Base-by-base conservation (phyloP, 2,888 invertebrate species). In the Ceratothoa steindachneri region DNA sequence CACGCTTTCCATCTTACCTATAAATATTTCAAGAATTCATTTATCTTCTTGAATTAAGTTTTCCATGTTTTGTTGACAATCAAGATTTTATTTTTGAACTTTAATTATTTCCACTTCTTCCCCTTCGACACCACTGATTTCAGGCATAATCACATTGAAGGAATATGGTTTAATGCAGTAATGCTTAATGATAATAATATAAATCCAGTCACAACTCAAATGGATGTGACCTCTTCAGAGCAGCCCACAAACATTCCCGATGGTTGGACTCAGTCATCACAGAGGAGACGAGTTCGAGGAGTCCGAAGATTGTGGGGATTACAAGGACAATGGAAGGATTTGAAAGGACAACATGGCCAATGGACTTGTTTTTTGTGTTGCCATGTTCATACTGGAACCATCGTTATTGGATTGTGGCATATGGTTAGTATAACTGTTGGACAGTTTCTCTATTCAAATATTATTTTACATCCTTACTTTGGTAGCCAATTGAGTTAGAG, bases 321-420 rank as follows among this genome's bases (percentile, higher is more conserved):
- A 24, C 60, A 60, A 24, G 60, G 60, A 22, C 60, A 60, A 1
- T 60, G 60, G 60, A 60, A 60, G 27, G 60, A 60, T 27, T n/a
- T 79, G 30, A 71, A 74, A 53, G 70, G 69, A 5, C 67, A 68
- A 27, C 74, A 74, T 67, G 76, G 73, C 31, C 69, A 71, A 12
- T 79, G 76, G 71, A 79, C 79, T 4, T 79, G 79, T 30, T 79
- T 79, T 65, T 71, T 79, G 83, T 92, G 92, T 81, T 87, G 92
- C 74, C 93, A 93, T 85, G 93, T 93, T 68, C 89, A 92, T 76
- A 93, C 92, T 24, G 92, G 91, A 41, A 92, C 93, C 31, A 90
- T 92, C 72, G 86, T 91, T 79, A 88, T 93, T 79, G 93, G 93
- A 82, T 87, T 92, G 84, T 93, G 92, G 92, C 92, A 93, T 85